Evolutionary conservation across 1,140 invertebrate genomes (phyloP).

Genomic region (Thaumetopoea pityocampa): DNA sequence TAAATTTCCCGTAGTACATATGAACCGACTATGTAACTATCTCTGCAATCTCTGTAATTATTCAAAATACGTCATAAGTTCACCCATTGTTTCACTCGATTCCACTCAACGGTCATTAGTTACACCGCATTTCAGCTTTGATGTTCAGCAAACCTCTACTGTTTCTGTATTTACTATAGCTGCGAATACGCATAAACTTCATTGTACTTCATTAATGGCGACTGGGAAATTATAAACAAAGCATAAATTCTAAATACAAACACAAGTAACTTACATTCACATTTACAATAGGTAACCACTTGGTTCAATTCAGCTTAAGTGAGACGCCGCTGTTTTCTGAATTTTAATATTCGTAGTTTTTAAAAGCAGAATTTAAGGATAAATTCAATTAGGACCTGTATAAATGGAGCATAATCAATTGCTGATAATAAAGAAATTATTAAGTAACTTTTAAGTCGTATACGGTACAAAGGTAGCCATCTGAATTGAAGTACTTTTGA

Average conservation of each 20-base stretch:
- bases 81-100: slow-evolving; percentile 26
- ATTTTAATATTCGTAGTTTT: too few relatives aligned
- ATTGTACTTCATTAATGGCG: not conserved
- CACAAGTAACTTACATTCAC: not conserved
- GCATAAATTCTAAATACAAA: not conserved
- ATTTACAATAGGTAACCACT: too few relatives aligned
- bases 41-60: slow-evolving; percentile 20
- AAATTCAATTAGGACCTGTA: too few relatives aligned
- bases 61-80: slow-evolving; percentile 28
- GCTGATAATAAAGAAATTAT: too few relatives aligned
- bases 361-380: too few relatives aligned
- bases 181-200: not conserved
- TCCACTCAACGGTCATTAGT: slow-evolving; percentile 23
- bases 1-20: too few relatives aligned
- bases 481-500: too few relatives aligned
- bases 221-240: not conserved
- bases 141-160: slow-evolving; percentile 20
- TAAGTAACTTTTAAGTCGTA: too few relatives aligned
- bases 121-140: slow-evolving; percentile 17
- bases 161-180: slow-evolving; percentile 25
- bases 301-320: too few relatives aligned
- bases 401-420: too few relatives aligned
- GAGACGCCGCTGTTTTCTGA: too few relatives aligned
- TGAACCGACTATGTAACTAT: slow-evolving; percentile 16
- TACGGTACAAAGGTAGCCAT: too few relatives aligned